Evolutionary conservation across 2,113 vertebrate species (phyloP).

Genomic region (Montifringilla adamsi): DNA sequence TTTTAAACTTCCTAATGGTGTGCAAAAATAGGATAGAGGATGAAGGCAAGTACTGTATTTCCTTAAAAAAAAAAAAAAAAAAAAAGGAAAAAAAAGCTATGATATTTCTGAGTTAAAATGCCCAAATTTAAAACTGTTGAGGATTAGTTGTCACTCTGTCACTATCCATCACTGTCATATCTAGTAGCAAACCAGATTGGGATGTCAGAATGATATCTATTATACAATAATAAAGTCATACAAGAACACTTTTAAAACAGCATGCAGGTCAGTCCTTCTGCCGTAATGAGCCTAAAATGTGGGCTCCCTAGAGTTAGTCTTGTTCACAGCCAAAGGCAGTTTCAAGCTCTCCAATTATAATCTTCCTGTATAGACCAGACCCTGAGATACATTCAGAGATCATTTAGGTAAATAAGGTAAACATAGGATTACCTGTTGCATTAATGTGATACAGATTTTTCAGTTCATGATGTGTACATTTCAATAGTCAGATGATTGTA

Average conservation of each 20-base stretch:
- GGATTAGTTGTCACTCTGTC: slow-evolving; percentile 1
- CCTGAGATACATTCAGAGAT: not conserved
- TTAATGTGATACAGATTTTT: not conserved
- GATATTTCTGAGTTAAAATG: not conserved
- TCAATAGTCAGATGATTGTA: not conserved
- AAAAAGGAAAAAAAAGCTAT: not conserved
- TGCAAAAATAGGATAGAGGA: not conserved
- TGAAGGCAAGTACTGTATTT: not conserved
- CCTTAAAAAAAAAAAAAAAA: not conserved
- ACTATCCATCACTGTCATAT: not conserved
- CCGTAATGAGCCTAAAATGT: not conserved
- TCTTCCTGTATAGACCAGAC: not conserved
- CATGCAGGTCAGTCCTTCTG: not conserved
- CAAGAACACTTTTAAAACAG: not conserved
- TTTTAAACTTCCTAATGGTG: not conserved
- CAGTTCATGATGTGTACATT: not conserved
- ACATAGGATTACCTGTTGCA: not conserved
- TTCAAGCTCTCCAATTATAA: not conserved
- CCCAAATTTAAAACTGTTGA: not conserved
- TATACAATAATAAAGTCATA: not conserved
- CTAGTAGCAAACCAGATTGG: not conserved
- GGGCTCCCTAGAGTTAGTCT: not conserved
- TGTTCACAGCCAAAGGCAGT: not conserved
- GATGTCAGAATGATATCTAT: not conserved
- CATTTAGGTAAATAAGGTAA: not conserved